These are phyloP conservation scores for Heliconius melpomene DNA, from an alignment of 1,140 invertebrate genomes.

Conservation along the genomic window DNA sequence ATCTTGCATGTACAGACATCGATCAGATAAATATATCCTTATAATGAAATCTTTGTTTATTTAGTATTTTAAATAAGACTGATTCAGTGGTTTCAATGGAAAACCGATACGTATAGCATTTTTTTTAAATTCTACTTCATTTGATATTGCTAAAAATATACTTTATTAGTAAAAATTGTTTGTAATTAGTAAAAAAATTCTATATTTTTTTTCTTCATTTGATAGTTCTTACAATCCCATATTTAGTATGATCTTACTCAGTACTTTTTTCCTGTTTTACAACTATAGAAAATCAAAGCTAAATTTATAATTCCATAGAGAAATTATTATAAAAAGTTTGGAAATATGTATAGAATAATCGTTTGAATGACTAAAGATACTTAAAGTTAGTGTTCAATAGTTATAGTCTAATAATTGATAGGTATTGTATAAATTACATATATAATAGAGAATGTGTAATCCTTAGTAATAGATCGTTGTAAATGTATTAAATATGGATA, in stretches of 20 bases:
- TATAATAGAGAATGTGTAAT: not conserved
- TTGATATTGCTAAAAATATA: too few relatives aligned
- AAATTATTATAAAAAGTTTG: too few relatives aligned
- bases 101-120: not conserved
- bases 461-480: not conserved
- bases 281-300: not conserved
- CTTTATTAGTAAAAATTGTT: too few relatives aligned
- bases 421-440: not conserved
- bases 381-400: constrained; percentile 8
- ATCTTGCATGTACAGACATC: not conserved
- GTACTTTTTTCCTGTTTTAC: too few relatives aligned
- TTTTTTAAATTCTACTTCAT: too few relatives aligned
- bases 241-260: too few relatives aligned
- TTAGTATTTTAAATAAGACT: not conserved
- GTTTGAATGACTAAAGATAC: not conserved
- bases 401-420: not conserved
- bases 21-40: too few relatives aligned
- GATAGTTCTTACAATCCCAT: too few relatives aligned
- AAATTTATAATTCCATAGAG: not conserved
- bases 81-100: not conserved
- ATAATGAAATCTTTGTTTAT: not conserved
- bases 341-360: not conserved
- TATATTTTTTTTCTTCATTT: too few relatives aligned
- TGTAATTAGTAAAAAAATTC: too few relatives aligned
- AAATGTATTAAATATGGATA: not conserved